Evolutionary conservation across 2,888 invertebrate genomes (phyloP).

Genomic region (Rotaria magnacalcarata): DNA sequence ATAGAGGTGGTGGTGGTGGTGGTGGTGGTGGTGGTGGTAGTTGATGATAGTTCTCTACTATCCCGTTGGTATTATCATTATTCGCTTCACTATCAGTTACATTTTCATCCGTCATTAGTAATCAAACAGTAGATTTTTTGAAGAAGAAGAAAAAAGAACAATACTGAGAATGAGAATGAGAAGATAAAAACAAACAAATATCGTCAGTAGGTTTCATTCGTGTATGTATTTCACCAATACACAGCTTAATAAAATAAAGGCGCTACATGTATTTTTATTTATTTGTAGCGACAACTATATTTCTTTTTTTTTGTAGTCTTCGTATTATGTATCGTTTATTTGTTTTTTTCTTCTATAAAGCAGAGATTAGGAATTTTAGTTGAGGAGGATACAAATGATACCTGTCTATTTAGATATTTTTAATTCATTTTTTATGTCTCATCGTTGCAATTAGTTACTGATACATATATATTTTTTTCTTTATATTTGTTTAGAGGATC

Average conservation of each 20-base stretch:
- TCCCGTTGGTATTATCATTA: neutral
- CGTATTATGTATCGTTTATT: neutral
- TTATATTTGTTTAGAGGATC: neutral
- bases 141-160: neutral
- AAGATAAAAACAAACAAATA: neutral
- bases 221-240: neutral
- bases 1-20: neutral
- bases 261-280: neutral
- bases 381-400: no score
- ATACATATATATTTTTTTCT: neutral
- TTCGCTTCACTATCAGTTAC: neutral
- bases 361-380: no score
- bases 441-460: neutral
- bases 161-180: neutral
- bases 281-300: neutral
- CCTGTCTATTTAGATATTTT: neutral
- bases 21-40: no score
- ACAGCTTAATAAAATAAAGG: neutral
- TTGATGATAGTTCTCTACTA: neutral
- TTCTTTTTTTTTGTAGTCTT: neutral
- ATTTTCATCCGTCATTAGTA: conserved; percentile 2
- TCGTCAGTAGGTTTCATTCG: neutral
- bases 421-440: neutral
- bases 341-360: neutral
- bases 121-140: neutral